Percentiles rank a stretch among this genome's conserved stretches.
phyloP scores from a whole-genome alignment of 2,797 vertebrate species.

The Falco cherrug region DNA sequence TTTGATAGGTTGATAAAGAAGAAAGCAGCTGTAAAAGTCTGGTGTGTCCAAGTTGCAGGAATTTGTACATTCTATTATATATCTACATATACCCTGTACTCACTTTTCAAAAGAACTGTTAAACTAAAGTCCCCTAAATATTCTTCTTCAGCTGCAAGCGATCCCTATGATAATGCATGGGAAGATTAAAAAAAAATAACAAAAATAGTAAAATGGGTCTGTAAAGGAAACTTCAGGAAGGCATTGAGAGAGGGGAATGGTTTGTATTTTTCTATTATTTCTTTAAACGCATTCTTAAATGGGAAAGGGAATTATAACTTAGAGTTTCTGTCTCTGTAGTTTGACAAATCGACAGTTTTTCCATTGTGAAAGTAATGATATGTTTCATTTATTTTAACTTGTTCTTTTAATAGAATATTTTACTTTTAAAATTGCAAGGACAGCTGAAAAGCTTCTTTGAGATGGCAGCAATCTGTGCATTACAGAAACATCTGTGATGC shows the following conservation, averaged over 20 bases:
- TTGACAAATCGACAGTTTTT: slow-evolving; percentile 75
- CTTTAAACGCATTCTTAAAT: slow-evolving; percentile 61
- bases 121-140: neutral
- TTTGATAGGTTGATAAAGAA: slow-evolving; percentile 50
- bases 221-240: slow-evolving; percentile 45
- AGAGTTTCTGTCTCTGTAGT: slow-evolving; percentile 53
- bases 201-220: neutral
- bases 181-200: neutral
- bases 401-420: slow-evolving; percentile 78
- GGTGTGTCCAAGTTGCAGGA: neutral
- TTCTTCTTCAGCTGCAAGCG: slow-evolving; percentile 37
- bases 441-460: slow-evolving; percentile 69
- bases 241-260: neutral
- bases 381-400: slow-evolving; percentile 77
- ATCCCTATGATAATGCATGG: neutral
- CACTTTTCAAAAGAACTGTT: slow-evolving; percentile 15
- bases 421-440: slow-evolving; percentile 71
- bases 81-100: neutral
- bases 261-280: slow-evolving; percentile 1
- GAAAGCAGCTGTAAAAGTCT: neutral
- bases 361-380: slow-evolving; percentile 77
- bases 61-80: neutral
- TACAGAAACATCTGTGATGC: slow-evolving; percentile 59
- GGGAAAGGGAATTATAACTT: slow-evolving; percentile 59
- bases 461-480: slow-evolving; percentile 50